phyloP scores from a whole-genome alignment of 1,140 invertebrate genomes.

The Hyles vespertilio region DNA sequence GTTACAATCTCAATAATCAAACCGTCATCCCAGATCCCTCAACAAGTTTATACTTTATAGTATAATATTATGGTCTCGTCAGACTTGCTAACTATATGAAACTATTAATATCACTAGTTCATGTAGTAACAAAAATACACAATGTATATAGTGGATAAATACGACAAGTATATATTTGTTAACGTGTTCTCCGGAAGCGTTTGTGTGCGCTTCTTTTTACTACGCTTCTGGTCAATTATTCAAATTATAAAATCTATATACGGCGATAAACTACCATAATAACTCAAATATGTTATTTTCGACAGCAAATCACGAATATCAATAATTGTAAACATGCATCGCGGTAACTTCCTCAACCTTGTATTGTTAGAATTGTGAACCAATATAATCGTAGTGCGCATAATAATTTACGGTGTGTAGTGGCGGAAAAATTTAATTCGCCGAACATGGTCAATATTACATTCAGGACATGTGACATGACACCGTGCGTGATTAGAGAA shows the following conservation, averaged over 20 bases:
- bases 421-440: too few species aligned
- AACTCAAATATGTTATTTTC: slow-evolving; percentile 7
- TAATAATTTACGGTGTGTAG: too few species aligned
- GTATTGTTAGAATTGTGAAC: slow-evolving; percentile 1
- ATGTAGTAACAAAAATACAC: too few species aligned
- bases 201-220: neutral
- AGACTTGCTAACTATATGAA: too few species aligned
- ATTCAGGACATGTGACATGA: neutral
- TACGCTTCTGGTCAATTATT: slow-evolving; percentile 21
- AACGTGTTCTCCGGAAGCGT: slow-evolving; percentile 13
- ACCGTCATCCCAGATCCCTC: too few species aligned
- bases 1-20: too few species aligned
- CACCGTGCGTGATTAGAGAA: slow-evolving; percentile 8
- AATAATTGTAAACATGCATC: slow-evolving; percentile 23
- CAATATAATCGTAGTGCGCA: neutral
- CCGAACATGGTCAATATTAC: too few species aligned
- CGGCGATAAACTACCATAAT: slow-evolving; percentile 17
- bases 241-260: slow-evolving; percentile 15
- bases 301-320: slow-evolving; percentile 22
- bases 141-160: too few species aligned
- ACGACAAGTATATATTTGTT: too few species aligned
- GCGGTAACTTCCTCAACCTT: slow-evolving; percentile 22
- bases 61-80: too few species aligned
- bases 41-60: too few species aligned
- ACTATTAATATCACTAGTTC: too few species aligned